Evolutionary conservation across 2,797 vertebrate species (phyloP).

Genomic region (Botia kubotai): DNA sequence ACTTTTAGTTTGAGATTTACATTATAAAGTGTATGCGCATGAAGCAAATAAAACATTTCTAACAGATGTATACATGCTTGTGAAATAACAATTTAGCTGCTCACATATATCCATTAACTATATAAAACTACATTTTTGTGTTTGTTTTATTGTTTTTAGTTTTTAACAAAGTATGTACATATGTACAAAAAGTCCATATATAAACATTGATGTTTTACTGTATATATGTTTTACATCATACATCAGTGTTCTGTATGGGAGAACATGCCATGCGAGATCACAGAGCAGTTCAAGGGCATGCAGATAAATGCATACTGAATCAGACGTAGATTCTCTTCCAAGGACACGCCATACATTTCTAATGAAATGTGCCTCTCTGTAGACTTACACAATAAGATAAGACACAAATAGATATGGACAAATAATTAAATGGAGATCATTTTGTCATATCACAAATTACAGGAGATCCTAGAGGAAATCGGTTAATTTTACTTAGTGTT

Average conservation of each 20-base stretch:
- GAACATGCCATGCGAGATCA: slow-evolving; percentile 27
- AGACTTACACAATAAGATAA: not conserved
- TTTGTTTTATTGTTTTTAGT: no score
- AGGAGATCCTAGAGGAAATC: not conserved
- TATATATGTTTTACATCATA: not conserved
- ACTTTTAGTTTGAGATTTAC: no score
- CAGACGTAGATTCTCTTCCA: slow-evolving; percentile 34
- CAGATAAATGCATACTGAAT: slow-evolving; percentile 45
- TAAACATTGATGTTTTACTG: no score
- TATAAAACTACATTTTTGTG: no score
- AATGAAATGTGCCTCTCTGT: slow-evolving; percentile 32
- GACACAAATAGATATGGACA: slow-evolving; percentile 25
- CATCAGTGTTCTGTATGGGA: not conserved
- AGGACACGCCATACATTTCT: slow-evolving; percentile 30
- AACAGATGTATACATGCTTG: no score
- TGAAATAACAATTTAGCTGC: no score
- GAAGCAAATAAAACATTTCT: no score
- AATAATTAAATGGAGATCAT: slow-evolving; percentile 43
- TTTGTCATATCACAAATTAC: slow-evolving; percentile 27
- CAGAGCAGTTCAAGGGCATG: slow-evolving; percentile 49
- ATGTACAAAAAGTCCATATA: no score
- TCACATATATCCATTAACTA: no score
- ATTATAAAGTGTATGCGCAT: no score
- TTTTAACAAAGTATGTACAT: no score
- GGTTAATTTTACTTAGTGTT: not conserved